Evolutionary conservation across 2,888 invertebrate genomes (phyloP).

Genomic region (Clistopyga incitator): DNA sequence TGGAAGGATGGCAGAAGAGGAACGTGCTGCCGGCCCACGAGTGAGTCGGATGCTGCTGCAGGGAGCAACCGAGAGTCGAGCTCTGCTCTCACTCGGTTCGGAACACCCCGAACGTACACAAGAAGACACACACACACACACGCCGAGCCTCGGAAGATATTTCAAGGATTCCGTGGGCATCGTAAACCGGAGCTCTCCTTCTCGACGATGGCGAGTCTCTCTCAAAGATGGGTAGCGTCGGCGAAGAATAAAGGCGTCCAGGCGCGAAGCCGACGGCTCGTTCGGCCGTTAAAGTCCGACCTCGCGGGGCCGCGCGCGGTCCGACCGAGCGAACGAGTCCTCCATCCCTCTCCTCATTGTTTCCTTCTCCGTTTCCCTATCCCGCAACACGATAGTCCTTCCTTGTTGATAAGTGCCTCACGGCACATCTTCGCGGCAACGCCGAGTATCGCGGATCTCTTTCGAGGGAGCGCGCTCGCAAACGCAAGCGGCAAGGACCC

Average conservation of each 20-base stretch:
- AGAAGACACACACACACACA: constrained; percentile 25
- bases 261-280: constrained; percentile 71
- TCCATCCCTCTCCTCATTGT: constrained; percentile 57
- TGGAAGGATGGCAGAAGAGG: constrained; percentile 62
- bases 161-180: constrained; percentile 71
- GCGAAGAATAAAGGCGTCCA: constrained; percentile 71
- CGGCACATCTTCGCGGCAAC: constrained; percentile 59
- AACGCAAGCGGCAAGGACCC: constrained; percentile 48
- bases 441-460: constrained; percentile 61
- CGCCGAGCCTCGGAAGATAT: constrained; percentile 56
- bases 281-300: constrained; percentile 69
- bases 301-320: constrained; percentile 44
- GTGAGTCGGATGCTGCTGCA: constrained; percentile 43
- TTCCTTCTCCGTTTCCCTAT: constrained; percentile 59
- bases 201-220: constrained; percentile 36
- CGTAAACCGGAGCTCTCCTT: constrained; percentile 66
- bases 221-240: constrained; percentile 71
- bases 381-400: constrained; percentile 39
- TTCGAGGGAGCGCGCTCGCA: constrained; percentile 30
- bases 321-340: background rate
- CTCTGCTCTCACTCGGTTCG: constrained; percentile 31
- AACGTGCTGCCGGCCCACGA: constrained; percentile 31
- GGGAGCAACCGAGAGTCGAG: constrained; percentile 51
- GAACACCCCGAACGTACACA: constrained; percentile 5
- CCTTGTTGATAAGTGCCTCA: constrained; percentile 65